Conservation (phyloP, 2,113 vertebrate species). For the Myrmecobius fasciatus region DNA sequence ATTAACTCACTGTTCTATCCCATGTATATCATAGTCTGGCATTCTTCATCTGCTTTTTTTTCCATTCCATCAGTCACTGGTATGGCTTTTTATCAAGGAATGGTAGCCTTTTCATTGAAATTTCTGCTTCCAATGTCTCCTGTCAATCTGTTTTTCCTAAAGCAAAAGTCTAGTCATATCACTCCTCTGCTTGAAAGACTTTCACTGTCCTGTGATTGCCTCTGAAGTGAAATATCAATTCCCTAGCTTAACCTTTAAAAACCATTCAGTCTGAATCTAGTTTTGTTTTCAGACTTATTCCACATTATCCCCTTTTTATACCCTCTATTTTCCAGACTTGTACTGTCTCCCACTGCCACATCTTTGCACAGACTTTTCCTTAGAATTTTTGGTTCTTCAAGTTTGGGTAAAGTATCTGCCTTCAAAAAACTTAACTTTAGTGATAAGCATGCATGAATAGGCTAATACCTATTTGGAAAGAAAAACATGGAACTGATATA, state of each 20-base stretch:
- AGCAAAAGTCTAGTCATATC: not conserved
- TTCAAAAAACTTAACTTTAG: not conserved
- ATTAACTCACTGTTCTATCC: not conserved
- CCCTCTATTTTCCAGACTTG: not conserved
- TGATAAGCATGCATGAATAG: not conserved
- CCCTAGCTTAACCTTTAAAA: not conserved
- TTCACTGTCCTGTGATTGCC: not conserved
- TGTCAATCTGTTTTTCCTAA: not conserved
- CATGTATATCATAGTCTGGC: not conserved
- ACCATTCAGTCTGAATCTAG: not conserved
- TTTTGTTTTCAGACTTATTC: not conserved
- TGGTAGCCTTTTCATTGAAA: not conserved
- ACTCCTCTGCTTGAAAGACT: not conserved
- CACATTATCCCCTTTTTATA: not conserved
- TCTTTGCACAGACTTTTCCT: not conserved
- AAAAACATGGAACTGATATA: not conserved
- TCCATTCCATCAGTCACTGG: not conserved
- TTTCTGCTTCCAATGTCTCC: not conserved
- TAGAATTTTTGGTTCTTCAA: not conserved
- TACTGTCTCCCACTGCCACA: not conserved
- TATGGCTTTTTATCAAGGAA: too few relatives aligned
- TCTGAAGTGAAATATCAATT: not conserved
- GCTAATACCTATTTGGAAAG: not conserved
- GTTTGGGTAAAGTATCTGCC: not conserved
- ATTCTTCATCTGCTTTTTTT: not conserved